Evolutionary conservation across 2,113 vertebrate genomes (phyloP).

Genomic region (Fregata magnificens): DNA sequence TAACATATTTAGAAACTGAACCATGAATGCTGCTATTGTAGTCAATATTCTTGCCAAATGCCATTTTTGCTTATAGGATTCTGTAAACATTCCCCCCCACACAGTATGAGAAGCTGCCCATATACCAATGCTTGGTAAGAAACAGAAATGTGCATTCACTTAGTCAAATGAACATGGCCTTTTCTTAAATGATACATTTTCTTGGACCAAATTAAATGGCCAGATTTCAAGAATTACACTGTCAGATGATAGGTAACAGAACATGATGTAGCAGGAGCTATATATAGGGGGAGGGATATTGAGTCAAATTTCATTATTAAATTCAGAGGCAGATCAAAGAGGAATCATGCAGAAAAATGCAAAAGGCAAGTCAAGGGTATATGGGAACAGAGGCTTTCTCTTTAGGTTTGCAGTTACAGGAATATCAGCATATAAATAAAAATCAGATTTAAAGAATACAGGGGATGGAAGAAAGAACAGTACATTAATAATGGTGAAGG

Average conservation of each 20-base stretch:
- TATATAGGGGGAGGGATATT: slow-evolving; percentile 1
- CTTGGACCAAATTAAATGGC: slow-evolving; percentile 60
- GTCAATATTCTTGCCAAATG: slow-evolving; percentile 14
- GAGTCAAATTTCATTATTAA: slow-evolving; percentile 46
- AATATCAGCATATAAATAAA: slow-evolving; percentile 54
- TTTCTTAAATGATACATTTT: slow-evolving; percentile 49
- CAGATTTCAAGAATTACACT: slow-evolving; percentile 55
- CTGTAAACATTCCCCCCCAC: background rate
- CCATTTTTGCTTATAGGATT: slow-evolving; percentile 1
- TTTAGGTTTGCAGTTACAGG: slow-evolving; percentile 17
- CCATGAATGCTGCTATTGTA: slow-evolving; percentile 38
- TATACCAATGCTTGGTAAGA: background rate
- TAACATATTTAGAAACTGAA: slow-evolving; percentile 4
- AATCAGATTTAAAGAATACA: slow-evolving; percentile 18
- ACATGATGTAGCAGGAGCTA: slow-evolving; percentile 50
- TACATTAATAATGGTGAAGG: background rate
- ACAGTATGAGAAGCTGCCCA: background rate
- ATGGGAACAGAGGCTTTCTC: slow-evolving; percentile 11
- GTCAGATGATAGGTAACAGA: slow-evolving; percentile 60
- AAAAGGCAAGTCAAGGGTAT: slow-evolving; percentile 36
- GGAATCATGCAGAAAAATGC: slow-evolving; percentile 31
- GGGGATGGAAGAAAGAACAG: slow-evolving; percentile 23
- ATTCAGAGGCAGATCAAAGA: slow-evolving; percentile 51
- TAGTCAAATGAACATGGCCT: slow-evolving; percentile 29
- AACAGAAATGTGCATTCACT: slow-evolving; percentile 61